phyloP scores from a whole-genome alignment of 2,888 invertebrate genomes.

The Mythimna pallens region DNA sequence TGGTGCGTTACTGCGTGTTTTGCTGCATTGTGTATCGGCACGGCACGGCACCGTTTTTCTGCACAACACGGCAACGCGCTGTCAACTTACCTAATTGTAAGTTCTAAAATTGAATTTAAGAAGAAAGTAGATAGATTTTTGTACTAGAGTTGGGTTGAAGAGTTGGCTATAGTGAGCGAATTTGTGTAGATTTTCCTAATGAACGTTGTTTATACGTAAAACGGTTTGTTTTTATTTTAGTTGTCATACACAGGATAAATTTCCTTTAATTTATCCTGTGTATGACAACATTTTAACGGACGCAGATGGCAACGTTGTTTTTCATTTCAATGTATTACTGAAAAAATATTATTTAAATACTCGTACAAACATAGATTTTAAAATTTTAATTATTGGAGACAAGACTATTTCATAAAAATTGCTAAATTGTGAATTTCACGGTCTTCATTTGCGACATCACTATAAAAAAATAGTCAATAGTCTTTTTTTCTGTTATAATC shows the following conservation, averaged over 20 bases:
- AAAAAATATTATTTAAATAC: not conserved
- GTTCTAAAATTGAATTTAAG: slow-evolving; percentile 6
- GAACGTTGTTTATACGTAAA: not conserved
- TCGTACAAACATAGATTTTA: not conserved
- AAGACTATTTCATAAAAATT: not conserved
- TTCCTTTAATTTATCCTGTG: too few relatives aligned
- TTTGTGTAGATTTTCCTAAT: not conserved
- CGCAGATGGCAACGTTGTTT: too few relatives aligned
- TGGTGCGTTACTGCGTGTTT: too few relatives aligned
- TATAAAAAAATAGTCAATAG: not conserved
- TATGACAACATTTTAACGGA: not conserved
- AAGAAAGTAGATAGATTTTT: not conserved
- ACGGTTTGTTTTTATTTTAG: too few relatives aligned
- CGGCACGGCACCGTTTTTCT: too few relatives aligned
- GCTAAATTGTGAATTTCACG: not conserved
- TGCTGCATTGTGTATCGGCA: too few relatives aligned
- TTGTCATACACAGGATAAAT: too few relatives aligned
- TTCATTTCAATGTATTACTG: too few relatives aligned
- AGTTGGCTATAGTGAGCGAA: not conserved
- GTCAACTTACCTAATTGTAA: not conserved
- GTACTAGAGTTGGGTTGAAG: not conserved
- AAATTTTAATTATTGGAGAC: not conserved
- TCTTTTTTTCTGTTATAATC: not conserved
- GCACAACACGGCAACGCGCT: too few relatives aligned
- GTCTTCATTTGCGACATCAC: not conserved